These are phyloP conservation scores for Lomographa bimaculata DNA, from an alignment of 2,888 invertebrate species.

Conservation along the genomic window DNA sequence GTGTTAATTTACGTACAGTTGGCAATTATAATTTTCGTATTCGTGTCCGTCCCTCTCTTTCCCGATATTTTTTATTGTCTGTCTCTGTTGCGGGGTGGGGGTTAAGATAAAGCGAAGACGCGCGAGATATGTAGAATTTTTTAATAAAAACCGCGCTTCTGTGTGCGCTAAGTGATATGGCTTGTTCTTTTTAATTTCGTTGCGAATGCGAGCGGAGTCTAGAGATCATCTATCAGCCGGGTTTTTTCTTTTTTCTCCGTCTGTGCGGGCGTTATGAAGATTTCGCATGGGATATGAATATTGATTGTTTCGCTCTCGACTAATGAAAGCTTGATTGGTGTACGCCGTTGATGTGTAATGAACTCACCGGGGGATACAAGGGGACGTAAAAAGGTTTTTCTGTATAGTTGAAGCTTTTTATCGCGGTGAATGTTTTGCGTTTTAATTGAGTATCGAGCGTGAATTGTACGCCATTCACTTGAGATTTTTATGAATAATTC, in stretches of 20 bases:
- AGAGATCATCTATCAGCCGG: slow-evolving; percentile 75
- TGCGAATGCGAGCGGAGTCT: slow-evolving; percentile 63
- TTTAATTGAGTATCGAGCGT: slow-evolving; percentile 45
- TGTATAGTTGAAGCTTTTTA: slow-evolving; percentile 47
- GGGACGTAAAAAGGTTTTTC: slow-evolving; percentile 58
- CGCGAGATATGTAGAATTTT: slow-evolving; percentile 81
- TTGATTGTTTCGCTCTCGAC: slow-evolving; percentile 72
- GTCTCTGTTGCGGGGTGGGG: slow-evolving; percentile 64
- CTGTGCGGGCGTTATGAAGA: slow-evolving; percentile 59
- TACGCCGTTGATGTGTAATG: slow-evolving; percentile 71
- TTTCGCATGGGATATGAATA: slow-evolving; percentile 82
- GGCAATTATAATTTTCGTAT: slow-evolving; percentile 83
- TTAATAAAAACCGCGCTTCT: slow-evolving; percentile 79
- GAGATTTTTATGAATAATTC: slow-evolving; percentile 26
- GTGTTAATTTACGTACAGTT: slow-evolving; percentile 82
- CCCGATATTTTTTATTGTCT: slow-evolving; percentile 66
- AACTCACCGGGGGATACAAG: slow-evolving; percentile 48
- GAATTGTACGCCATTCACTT: slow-evolving; percentile 27
- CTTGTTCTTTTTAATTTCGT: slow-evolving; percentile 84
- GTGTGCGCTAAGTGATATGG: slow-evolving; percentile 83
- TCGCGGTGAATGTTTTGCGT: slow-evolving; percentile 38
- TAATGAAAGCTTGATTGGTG: slow-evolving; percentile 81
- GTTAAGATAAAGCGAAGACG: slow-evolving; percentile 75
- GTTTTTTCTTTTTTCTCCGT: slow-evolving; percentile 48
- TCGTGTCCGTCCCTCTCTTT: slow-evolving; percentile 69